Percentiles rank a stretch among this genome's conserved stretches.
These are phyloP conservation scores for Lepidurus packardi DNA, from an alignment of 1,140 invertebrate species.

Conservation along the genomic window DNA sequence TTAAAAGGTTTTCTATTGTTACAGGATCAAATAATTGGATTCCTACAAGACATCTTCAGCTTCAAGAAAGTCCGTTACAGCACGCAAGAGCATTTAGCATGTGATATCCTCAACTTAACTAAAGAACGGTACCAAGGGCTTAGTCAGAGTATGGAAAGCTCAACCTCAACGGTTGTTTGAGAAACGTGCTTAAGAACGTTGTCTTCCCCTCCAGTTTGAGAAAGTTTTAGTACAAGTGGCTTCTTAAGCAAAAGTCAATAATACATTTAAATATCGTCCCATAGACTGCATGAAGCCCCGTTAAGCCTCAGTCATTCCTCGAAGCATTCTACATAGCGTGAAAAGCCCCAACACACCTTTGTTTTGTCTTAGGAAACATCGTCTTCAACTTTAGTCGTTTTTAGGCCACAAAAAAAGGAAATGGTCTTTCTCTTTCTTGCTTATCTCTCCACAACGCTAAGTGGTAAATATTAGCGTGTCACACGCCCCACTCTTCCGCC, in stretches of 20 bases:
- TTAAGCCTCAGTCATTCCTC: neutral
- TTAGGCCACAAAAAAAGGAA: neutral
- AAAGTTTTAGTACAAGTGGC: conserved; percentile 23
- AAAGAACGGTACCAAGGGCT: conserved; percentile 17
- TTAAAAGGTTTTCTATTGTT: conserved; percentile 37
- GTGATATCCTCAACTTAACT: conserved; percentile 62
- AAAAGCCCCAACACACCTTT: neutral
- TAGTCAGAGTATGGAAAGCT: conserved; percentile 7
- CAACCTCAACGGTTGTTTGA: neutral
- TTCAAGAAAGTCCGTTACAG: conserved; percentile 86
- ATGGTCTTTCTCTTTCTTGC: neutral
- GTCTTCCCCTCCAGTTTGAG: neutral
- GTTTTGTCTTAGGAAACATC: neutral
- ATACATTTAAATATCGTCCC: neutral
- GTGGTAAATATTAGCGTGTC: conserved; percentile 13
- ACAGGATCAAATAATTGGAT: conserved; percentile 77
- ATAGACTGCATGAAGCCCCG: neutral
- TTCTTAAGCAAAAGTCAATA: neutral
- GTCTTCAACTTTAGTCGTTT: neutral
- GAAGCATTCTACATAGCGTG: neutral
- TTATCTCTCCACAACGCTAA: neutral
- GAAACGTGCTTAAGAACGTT: neutral
- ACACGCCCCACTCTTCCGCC: neutral
- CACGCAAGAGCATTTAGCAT: conserved; percentile 73
- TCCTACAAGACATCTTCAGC: conserved; percentile 85